Conservation (phyloP, 2,797 vertebrate species). For the Ficedula albicollis region DNA sequence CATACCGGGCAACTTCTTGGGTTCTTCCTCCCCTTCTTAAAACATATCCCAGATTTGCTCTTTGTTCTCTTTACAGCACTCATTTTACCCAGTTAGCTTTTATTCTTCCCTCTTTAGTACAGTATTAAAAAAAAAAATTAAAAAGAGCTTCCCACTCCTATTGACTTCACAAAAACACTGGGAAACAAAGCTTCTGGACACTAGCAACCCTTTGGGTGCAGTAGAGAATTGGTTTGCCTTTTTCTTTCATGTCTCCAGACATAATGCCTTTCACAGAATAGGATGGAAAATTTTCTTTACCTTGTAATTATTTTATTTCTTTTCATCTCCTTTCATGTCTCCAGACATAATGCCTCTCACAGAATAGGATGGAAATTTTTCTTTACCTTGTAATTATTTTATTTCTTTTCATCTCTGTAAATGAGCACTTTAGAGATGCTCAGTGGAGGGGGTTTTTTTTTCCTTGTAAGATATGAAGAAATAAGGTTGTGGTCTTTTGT, state of each 20-base stretch:
- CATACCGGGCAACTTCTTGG: rapidly evolving
- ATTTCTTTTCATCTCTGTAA: neutral
- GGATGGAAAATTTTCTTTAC: neutral
- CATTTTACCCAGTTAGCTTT: neutral
- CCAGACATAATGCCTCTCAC: neutral
- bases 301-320: conserved; percentile 16
- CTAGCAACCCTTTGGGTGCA: neutral
- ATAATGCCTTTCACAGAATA: neutral
- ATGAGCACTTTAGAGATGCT: neutral
- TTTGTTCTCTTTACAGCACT: neutral
- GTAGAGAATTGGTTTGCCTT: neutral
- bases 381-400: neutral
- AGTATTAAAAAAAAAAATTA: neutral
- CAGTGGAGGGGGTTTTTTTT: neutral
- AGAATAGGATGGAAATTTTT: neutral
- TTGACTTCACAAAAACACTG: neutral
- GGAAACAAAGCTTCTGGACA: neutral
- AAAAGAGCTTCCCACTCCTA: neutral
- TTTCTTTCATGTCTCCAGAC: neutral
- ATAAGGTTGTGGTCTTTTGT: neutral
- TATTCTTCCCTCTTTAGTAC: neutral
- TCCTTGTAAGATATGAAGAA: neutral
- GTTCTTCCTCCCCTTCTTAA: neutral
- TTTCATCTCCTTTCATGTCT: neutral
- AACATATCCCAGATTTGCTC: neutral